Evolutionary conservation across 2,888 invertebrate species (phyloP), one percentile per base, ranked within the genome.

Genomic region (Eupithecia tripunctaria): DNA sequence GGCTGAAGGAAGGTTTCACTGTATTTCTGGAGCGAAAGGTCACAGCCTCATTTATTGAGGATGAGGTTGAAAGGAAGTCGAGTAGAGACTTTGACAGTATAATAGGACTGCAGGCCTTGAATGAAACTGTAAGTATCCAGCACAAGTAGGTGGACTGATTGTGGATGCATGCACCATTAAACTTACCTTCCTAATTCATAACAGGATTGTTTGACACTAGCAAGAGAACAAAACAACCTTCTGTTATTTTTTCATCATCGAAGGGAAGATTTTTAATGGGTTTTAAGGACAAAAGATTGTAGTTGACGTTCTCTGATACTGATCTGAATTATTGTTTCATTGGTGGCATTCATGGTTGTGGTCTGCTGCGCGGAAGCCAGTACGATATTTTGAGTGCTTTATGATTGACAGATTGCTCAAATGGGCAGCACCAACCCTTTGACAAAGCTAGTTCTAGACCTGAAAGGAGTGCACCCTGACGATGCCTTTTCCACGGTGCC

Each of bases 1-100:
- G 99, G 99, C 94, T 99, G 29, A 99, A 99, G 86, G 99, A 99
- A 92, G 99, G 99, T 0, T 98, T 98, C 88, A 99, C 99, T 0
- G 97, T 98, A 70, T 99, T 98, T 91, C 95, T 98, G 1, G 99
- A 99, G 91, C 95, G 98, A 59, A 99, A 98, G 91, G 92, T 93
- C 2, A 90, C 95, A 1, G 97, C 97, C 0, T 95, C 96, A 32
- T 93, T 99, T 84, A 94, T 96, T 79, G 94, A 95, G 72, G 59
- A 83, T 0, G 82, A 62, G 0, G 91, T 90, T 66, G 88, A 38
- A 25, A 25, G 92, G 6, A 95, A 94, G 79, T 93, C 94, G 78
- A 94, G 91, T 73, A 95, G 98, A 72, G 98, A 99, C 86, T 98
- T 99, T 86, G 95, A 96, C 75, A 97, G 97, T 68, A 92, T 97